Percentiles rank a stretch among this genome's conserved stretches.
These are phyloP conservation scores for Panopea generosa DNA, from an alignment of 2,888 invertebrate genomes.

Conservation along the genomic window DNA sequence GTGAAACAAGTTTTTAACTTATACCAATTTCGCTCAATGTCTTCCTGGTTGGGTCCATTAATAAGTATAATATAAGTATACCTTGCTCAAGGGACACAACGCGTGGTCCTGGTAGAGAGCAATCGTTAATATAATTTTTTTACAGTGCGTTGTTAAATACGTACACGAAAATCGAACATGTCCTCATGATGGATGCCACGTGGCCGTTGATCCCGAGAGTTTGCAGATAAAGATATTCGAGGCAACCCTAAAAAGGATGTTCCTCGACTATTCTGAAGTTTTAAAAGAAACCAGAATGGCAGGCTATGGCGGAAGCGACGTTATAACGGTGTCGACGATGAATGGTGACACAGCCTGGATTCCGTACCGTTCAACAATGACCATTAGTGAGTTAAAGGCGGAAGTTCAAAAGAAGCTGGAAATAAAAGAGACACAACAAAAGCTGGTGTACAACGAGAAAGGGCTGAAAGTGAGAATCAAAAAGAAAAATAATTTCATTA, in stretches of 20 bases:
- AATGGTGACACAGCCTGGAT: slow-evolving; percentile 60
- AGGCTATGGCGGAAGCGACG: slow-evolving; percentile 8
- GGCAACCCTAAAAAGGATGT: slow-evolving; percentile 48
- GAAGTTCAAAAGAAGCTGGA: slow-evolving; percentile 37
- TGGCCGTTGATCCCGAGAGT: slow-evolving; percentile 26
- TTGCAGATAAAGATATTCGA: slow-evolving; percentile 37
- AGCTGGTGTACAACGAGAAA: slow-evolving; percentile 48
- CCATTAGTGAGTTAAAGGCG: slow-evolving; percentile 32
- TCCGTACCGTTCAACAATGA: slow-evolving; percentile 30
- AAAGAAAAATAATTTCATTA: too few relatives aligned
- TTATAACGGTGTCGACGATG: slow-evolving; percentile 53
- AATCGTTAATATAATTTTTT: too few relatives aligned
- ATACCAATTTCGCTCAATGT: too few relatives aligned
- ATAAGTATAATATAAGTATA: too few relatives aligned
- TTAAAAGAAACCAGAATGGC: slow-evolving; percentile 22
- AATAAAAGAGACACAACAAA: slow-evolving; percentile 39
- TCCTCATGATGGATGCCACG: slow-evolving; percentile 42
- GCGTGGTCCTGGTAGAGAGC: too few relatives aligned
- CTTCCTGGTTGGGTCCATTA: too few relatives aligned
- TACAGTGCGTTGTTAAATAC: slow-evolving; percentile 46
- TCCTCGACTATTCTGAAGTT: slow-evolving; percentile 53
- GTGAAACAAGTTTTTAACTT: too few relatives aligned
- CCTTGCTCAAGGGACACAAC: too few relatives aligned
- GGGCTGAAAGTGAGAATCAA: slow-evolving; percentile 38
- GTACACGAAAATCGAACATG: slow-evolving; percentile 31